Base-by-base conservation (phyloP, 2,888 invertebrate species). In the Tolmerus cingulatus region DNA sequence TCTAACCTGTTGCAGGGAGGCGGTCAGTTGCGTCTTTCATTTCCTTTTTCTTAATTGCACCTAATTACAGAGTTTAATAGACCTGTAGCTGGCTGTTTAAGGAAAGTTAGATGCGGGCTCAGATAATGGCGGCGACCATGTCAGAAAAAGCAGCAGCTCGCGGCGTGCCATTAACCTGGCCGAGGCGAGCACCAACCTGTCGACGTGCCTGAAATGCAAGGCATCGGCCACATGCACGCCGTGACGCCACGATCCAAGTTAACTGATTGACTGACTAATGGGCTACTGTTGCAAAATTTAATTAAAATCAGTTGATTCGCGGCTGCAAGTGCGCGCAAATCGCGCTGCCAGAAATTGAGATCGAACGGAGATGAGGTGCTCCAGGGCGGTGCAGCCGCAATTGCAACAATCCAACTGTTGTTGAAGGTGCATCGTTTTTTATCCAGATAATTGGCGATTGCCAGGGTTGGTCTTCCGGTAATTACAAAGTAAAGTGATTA, bases 21-120 rank as follows among this genome's bases (percentile, higher is more conserved):
- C 66, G 66, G 66, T 66, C 66, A 66, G 27, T 66, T 66, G 23
- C 66, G 66, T 66, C 23, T 66, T 66, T 27, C 66, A 66, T 27
- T 66, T 66, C 66, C 27, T 66, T 66, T 66, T 66, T 76, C 37
- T 76, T 76, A 76, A 76, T 76, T 76, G 37, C 76, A 76, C 76
- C 34, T 76, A 76, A 76, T 76, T 76, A 76, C 76, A 37, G 76
- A 76, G 34, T 76, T 76, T 76, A 37, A 76, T 76, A 37, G 76
- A 76, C 76, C 76, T 76, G 37, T 34, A 76, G 37, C n/a, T 76
- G 34, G 76, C 76, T 76, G 37, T 76, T 76, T 76, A 76, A 76
- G 34, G 37, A 37, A 76, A 76, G 76, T 34, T 76, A 34, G 34
- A 76, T 76, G 76, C 19, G 37, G 66, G 27, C 23, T 19, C 8